Base-by-base conservation (phyloP, 2,888 invertebrate genomes). In the Anarsia innoxiella region DNA sequence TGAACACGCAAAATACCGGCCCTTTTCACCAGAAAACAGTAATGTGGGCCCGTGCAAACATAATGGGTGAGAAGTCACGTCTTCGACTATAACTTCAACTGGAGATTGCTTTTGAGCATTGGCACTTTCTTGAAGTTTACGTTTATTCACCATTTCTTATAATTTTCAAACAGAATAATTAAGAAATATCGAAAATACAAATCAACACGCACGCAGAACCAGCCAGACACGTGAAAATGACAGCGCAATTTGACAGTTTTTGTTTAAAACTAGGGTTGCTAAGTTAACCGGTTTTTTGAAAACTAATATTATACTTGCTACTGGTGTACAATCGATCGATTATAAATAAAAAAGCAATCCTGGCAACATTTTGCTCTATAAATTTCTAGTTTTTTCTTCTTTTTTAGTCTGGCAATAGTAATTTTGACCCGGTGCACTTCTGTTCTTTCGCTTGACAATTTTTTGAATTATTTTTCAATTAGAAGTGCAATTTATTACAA, bases 11-110 rank as follows among this genome's bases (percentile, higher is more conserved):
- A 87, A 96, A 73, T 90, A 96, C 47, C 85, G 80, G 25, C 86
- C 80, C 36, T 86, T 77, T 46, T 79, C 79, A 26, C 65, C 70
- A 12, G 89, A 88, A 82, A 94, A 94, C 36, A 93, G 69, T 39
- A 94, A 70, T 3, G 92, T 90, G 28, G 94, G 94, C 0, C 94
- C 93, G 58, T 94, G 94, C 12, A 89, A 71, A 56, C 94, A 94
- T 30, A 86, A 55, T 0, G 94, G 94, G 75, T 93, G 89, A 10
- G 77, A 73, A 15, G 82, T 74, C 23, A 89, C 73, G 54, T 90
- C 86, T 56, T 88, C 79, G 25, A 84, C 61, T 15, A 89, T 64
- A 12, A 90, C 86, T 71, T 88, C 84, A 1, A 88, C 70, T 9
- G 80, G 64, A 31, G 62, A 42, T 31, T 74, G 72, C 11, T 56